Percentiles rank a stretch among this genome's conserved stretches.
Conservation (phyloP, 1,140 invertebrate genomes). For the Trypoxylus dichotomus region DNA sequence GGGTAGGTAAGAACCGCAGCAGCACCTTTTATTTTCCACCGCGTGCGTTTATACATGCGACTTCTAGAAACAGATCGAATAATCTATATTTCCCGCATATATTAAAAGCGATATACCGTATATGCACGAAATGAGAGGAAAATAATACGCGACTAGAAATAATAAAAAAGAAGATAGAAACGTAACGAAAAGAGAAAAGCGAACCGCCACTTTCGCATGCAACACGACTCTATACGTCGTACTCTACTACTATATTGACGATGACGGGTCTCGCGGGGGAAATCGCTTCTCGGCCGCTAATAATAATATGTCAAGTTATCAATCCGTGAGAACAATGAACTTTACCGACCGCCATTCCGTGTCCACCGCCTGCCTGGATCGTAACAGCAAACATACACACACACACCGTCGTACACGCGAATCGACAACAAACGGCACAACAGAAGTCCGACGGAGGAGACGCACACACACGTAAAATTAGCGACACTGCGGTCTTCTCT, state of each 20-base stretch:
- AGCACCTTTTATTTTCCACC: background rate
- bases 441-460: background rate
- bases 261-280: background rate
- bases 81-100: slow-evolving; percentile 29
- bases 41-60: background rate
- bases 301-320: slow-evolving; percentile 42
- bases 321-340: slow-evolving; percentile 53
- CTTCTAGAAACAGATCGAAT: slow-evolving; percentile 32
- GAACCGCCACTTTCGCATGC: background rate
- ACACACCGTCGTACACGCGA: background rate
- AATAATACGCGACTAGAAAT: background rate
- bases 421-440: background rate
- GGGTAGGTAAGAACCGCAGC: slow-evolving; percentile 22
- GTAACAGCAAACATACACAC: too few relatives aligned
- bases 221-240: background rate
- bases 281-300: slow-evolving; percentile 5
- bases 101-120: background rate
- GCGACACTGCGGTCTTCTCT: background rate
- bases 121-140: too few relatives aligned
- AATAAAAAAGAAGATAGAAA: background rate
- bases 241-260: background rate
- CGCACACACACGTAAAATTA: background rate
- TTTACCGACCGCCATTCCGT: slow-evolving; percentile 51
- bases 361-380: slow-evolving; percentile 43
- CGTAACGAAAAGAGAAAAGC: slow-evolving; percentile 27